Conservation (phyloP, 2,797 vertebrate species). For the Chromis chromis region DNA sequence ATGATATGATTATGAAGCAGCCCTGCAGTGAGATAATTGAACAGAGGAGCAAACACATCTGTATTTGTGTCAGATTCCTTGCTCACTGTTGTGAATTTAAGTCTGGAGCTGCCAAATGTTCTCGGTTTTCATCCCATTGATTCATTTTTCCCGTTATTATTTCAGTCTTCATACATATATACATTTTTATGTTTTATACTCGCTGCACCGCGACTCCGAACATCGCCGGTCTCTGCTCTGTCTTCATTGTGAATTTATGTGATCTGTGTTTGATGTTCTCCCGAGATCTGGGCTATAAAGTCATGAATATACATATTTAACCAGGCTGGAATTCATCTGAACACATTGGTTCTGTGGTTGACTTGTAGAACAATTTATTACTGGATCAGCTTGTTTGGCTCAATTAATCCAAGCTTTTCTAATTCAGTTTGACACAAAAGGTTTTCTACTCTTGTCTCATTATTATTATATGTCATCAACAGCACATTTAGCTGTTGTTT, state of each 20-base stretch:
- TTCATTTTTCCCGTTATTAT: background rate
- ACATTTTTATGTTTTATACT: conserved; percentile 17
- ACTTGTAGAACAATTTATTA: conserved; percentile 11
- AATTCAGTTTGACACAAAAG: too few relatives aligned
- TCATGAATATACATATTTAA: conserved; percentile 34
- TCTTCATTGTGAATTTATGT: conserved; percentile 41
- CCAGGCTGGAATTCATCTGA: conserved; percentile 7
- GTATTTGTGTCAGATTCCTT: background rate
- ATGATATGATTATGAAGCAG: conserved; percentile 9
- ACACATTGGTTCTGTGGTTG: conserved; percentile 11
- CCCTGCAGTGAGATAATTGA: background rate
- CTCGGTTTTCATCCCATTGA: background rate
- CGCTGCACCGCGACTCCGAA: conserved; percentile 22
- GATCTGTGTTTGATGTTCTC: conserved; percentile 9
- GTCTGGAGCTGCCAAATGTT: conserved; percentile 2
- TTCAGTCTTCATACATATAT: background rate
- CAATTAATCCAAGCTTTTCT: conserved; percentile 15
- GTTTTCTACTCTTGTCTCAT: too few relatives aligned
- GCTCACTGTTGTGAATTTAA: conserved; percentile 1
- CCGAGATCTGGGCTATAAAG: conserved; percentile 13
- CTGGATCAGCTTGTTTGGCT: conserved; percentile 1
- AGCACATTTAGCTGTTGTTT: background rate
- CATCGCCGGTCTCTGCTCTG: background rate
- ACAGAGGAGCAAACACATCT: conserved; percentile 18
- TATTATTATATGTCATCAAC: too few relatives aligned